Conservation (phyloP, 2,888 invertebrate genomes). For the Geotrupes spiniger region DNA sequence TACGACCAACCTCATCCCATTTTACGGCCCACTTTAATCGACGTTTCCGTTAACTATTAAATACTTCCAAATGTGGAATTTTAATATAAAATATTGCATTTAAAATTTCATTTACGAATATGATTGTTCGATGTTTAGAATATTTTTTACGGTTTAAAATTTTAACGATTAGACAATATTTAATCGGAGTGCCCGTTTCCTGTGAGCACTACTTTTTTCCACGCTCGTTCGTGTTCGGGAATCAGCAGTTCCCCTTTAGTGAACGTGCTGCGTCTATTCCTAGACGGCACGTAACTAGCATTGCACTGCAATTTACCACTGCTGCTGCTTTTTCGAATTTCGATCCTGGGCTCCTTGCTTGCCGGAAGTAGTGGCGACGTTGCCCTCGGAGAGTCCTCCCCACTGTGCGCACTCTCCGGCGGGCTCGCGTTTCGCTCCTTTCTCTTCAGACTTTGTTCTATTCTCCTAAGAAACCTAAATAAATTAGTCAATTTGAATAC, state of each 20-base stretch:
- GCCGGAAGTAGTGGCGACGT: conserved; percentile 61
- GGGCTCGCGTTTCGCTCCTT: conserved; percentile 58
- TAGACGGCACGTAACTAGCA: conserved; percentile 28
- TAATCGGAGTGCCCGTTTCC: conserved; percentile 48
- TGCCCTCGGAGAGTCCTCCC: conserved; percentile 62
- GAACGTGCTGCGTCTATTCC: conserved; percentile 36
- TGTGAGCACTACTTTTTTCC: conserved; percentile 40
- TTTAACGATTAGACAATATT: conserved; percentile 11
- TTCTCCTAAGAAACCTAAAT: conserved; percentile 64
- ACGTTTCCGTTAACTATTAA: background rate
- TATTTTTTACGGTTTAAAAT: conserved; percentile 27
- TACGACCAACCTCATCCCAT: no score
- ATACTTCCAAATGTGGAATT: background rate
- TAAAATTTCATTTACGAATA: conserved; percentile 17
- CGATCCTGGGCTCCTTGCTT: conserved; percentile 39
- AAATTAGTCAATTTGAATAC: background rate
- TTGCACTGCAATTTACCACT: conserved; percentile 43
- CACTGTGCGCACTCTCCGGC: conserved; percentile 55
- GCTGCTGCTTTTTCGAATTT: conserved; percentile 49
- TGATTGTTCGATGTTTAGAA: conserved; percentile 48
- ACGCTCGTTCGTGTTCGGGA: conserved; percentile 37
- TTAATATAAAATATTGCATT: conserved; percentile 23
- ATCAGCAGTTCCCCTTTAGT: conserved; percentile 40
- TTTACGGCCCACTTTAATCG: no score
- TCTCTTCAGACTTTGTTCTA: conserved; percentile 69